Percentiles rank a stretch among this genome's conserved stretches.
These are phyloP conservation scores for Panagrolaimus sp. DNA, from an alignment of 1,140 invertebrate species.

Conservation along the genomic window DNA sequence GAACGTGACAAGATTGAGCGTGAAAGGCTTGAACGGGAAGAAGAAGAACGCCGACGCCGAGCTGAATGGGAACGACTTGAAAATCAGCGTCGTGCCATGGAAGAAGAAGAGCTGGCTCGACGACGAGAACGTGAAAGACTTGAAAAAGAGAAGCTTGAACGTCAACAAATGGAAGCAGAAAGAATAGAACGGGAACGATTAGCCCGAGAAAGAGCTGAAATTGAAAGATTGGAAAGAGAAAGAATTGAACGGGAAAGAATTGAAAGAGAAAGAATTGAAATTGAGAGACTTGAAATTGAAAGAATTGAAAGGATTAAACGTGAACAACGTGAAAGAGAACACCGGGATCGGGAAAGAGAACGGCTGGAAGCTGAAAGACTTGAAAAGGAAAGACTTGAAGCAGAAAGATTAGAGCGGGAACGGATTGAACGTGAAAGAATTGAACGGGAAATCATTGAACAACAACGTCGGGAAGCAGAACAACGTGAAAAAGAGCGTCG, in stretches of 20 bases:
- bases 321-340: slow-evolving; percentile 50
- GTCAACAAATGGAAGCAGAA: slow-evolving; percentile 45
- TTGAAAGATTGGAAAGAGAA: slow-evolving; percentile 47
- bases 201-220: slow-evolving; percentile 48
- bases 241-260: slow-evolving; percentile 42
- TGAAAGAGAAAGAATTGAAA: slow-evolving; percentile 48
- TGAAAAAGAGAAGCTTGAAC: slow-evolving; percentile 40
- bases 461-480: slow-evolving; percentile 50
- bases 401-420: slow-evolving; percentile 43
- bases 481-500: slow-evolving; percentile 45
- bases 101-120: slow-evolving; percentile 51
- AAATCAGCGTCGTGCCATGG: slow-evolving; percentile 39
- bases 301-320: slow-evolving; percentile 50
- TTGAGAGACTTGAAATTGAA: slow-evolving; percentile 46
- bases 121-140: slow-evolving; percentile 43
- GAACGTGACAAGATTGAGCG: slow-evolving; percentile 32
- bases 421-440: slow-evolving; percentile 52
- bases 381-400: slow-evolving; percentile 32
- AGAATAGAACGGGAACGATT: slow-evolving; percentile 48
- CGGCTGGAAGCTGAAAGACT: slow-evolving; percentile 25
- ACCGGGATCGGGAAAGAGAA: slow-evolving; percentile 41
- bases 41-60: slow-evolving; percentile 40
- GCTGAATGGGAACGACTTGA: slow-evolving; percentile 57
- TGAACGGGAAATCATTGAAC: slow-evolving; percentile 47
- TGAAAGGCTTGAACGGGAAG: slow-evolving; percentile 29